Evolutionary conservation across 2,797 vertebrate genomes (phyloP), one percentile per base, ranked within the genome.

Genomic region (Pelochelys cantorii): DNA sequence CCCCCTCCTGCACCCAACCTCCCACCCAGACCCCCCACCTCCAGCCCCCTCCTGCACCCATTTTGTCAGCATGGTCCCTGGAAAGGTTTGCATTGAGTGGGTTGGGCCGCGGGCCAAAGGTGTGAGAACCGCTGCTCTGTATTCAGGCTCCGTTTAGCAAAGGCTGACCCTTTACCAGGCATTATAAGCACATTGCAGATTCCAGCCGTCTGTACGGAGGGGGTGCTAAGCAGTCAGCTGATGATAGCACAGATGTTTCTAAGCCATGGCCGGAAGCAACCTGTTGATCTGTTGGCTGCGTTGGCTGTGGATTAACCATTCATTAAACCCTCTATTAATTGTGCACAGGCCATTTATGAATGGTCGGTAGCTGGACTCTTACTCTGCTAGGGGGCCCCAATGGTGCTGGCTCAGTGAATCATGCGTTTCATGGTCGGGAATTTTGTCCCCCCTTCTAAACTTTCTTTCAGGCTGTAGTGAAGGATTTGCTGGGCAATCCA

Each of bases 391-490:
- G 23, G 12, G 22, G 23, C 37, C 22, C 12, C 71, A 25, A 14
- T 75, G 23, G 48, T 37, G 12, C 4, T 27, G 18, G 23, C 20
- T 48, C 25, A 13, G 23, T 48, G 71, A 42, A 2, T 5, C 7
- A 7, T 14, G 20, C 22, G 23, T 75, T 48, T 7, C 37, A 11
- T 75, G 23, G 20, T 8, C 4, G 34, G 37, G 34, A 48, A 37
- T 11, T 25, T 42, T 48, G 12, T 14, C 23, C 1, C 10, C 37
- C 37, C 37, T 48, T 42, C 25, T 34, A 48, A 22, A 29, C 8
- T 37, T 27, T 91, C 75, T 68, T 54, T 53, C 83, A 98, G 98
- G 81, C 97, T 15, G 81, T 85, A 0, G 4, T 83, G 0, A 88
- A 93, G 18, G 93, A 92, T 0, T 0, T 42, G 0, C 37, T 87